Evolutionary conservation across 1,140 invertebrate genomes (phyloP).

Genomic region (Linepithema humile): DNA sequence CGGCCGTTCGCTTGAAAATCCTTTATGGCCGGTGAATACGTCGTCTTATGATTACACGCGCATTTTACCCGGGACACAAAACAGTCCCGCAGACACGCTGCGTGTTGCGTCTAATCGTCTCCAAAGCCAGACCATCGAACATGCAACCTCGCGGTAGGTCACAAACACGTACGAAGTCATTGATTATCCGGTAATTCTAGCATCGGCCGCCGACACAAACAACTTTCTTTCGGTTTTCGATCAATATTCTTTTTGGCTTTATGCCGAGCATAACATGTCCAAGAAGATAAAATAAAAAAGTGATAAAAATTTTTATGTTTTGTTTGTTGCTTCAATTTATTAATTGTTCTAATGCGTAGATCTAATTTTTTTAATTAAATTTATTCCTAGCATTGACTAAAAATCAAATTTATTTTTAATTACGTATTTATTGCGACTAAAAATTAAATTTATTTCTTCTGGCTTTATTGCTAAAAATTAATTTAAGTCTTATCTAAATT

Average conservation of each 20-base stretch:
- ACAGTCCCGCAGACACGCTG: constrained; percentile 19
- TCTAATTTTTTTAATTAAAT: neutral
- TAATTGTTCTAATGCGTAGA: too few species aligned
- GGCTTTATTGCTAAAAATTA: too few species aligned
- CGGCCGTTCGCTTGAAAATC: constrained; percentile 18
- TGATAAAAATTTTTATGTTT: neutral
- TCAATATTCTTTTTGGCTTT: neutral
- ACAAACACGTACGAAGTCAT: neutral
- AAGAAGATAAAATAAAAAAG: neutral
- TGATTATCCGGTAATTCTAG: neutral
- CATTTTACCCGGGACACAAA: constrained; percentile 27
- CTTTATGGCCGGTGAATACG: constrained; percentile 13
- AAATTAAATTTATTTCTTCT: too few species aligned
- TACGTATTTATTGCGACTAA: too few species aligned
- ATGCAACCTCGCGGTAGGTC: constrained; percentile 1
- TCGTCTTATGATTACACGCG: constrained; percentile 30
- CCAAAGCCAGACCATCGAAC: neutral
- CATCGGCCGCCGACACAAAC: neutral
- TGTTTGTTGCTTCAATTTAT: neutral
- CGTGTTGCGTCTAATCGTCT: constrained; percentile 17
- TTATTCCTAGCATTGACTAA: neutral
- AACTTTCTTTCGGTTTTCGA: neutral
- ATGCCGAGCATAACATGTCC: neutral
- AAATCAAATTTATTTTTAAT: too few species aligned
- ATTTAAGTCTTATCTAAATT: neutral